Percentiles rank a stretch among this genome's conserved stretches.
These are phyloP conservation scores for Colletes gigas DNA, from an alignment of 1,140 invertebrate genomes.

Conservation along the genomic window DNA sequence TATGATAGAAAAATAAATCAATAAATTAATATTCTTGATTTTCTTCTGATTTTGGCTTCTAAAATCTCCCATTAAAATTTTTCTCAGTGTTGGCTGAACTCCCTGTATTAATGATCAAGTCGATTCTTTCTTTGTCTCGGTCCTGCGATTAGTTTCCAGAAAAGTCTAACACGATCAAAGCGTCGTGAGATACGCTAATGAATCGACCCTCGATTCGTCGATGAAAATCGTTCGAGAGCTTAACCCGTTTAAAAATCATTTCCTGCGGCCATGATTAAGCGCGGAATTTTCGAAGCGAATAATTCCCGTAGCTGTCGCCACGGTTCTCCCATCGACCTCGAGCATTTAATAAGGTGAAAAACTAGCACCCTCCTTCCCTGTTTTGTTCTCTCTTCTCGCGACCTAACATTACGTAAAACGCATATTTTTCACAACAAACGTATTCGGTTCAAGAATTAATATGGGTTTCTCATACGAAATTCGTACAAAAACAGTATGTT, in stretches of 20 bases:
- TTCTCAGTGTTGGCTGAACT: no score
- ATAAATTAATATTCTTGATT: no score
- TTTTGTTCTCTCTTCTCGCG: not conserved
- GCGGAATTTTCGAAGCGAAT: conserved; percentile 12
- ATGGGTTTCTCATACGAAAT: no score
- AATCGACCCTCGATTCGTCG: not conserved
- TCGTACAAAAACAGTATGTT: no score
- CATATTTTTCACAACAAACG: not conserved
- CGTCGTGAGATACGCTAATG: not conserved
- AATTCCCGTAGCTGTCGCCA: not conserved
- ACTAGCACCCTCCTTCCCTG: not conserved
- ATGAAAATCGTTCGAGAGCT: not conserved
- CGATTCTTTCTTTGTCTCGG: not conserved
- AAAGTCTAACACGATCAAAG: not conserved
- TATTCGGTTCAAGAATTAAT: no score
- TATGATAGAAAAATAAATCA: no score
- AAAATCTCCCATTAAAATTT: no score
- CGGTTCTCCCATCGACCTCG: not conserved
- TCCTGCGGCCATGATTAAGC: not conserved
- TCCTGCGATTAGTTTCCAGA: not conserved
- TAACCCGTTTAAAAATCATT: conserved; percentile 19
- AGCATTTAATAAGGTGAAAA: not conserved
- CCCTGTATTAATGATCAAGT: no score
- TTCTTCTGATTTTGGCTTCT: no score
- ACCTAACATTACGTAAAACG: not conserved